These are phyloP conservation scores for Platycheirus albimanus DNA, from an alignment of 2,888 invertebrate genomes.

Conservation along the genomic window DNA sequence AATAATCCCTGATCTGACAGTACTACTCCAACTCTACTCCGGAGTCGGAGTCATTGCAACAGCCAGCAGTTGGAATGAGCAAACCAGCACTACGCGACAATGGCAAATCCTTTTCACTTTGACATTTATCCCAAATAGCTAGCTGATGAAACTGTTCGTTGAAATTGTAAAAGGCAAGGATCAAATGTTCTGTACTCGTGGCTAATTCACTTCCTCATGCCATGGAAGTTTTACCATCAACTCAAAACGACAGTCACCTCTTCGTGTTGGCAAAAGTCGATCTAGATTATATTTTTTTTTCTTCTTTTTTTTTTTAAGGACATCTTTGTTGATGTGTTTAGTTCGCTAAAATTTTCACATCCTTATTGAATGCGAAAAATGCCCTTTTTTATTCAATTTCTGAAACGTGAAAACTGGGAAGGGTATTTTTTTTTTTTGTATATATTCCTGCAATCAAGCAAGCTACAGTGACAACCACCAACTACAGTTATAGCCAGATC, in stretches of 20 bases:
- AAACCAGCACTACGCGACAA: conserved; percentile 11
- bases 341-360: conserved; percentile 52
- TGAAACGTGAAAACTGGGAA: conserved; percentile 14
- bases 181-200: conserved; percentile 70
- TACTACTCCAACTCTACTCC: conserved; percentile 18
- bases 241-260: conserved; percentile 25
- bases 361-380: conserved; percentile 13
- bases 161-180: conserved; percentile 59
- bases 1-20: conserved; percentile 69
- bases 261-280: conserved; percentile 60
- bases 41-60: neutral
- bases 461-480: too few species aligned
- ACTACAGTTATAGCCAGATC: too few species aligned
- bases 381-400: conserved; percentile 39
- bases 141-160: conserved; percentile 67
- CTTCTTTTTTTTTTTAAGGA: conserved; percentile 15
- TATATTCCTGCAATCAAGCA: too few species aligned
- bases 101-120: conserved; percentile 73
- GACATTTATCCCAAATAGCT: conserved; percentile 74
- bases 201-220: conserved; percentile 68
- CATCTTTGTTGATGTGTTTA: conserved; percentile 27
- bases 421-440: conserved; percentile 24
- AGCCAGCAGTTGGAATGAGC: neutral
- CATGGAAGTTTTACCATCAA: neutral
- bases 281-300: conserved; percentile 46